These are phyloP conservation scores for Sciaenops ocellatus DNA, from an alignment of 2,797 vertebrate species.

Conservation along the genomic window DNA sequence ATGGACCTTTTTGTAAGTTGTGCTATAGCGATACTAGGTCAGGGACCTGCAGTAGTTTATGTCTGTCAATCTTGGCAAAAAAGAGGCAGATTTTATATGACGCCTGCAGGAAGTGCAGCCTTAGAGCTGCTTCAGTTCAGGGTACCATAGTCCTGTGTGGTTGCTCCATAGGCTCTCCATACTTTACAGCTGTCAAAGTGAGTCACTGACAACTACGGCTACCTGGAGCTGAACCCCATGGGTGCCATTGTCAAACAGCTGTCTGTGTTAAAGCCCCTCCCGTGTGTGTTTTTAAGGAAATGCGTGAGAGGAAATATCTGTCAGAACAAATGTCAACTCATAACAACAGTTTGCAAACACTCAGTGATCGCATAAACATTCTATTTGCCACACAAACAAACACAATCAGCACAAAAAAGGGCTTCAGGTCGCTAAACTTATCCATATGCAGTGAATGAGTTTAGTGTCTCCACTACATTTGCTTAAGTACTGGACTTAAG, in stretches of 20 bases:
- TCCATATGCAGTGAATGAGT: neutral
- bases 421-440: neutral
- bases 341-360: slow-evolving; percentile 30
- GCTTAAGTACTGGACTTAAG: neutral
- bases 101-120: slow-evolving; percentile 9
- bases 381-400: slow-evolving; percentile 20
- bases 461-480: neutral
- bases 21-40: neutral
- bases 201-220: slow-evolving; percentile 58
- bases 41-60: neutral
- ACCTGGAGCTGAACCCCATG: slow-evolving; percentile 55
- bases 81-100: neutral
- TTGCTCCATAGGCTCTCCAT: slow-evolving; percentile 16
- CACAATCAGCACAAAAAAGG: slow-evolving; percentile 13
- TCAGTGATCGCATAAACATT: neutral
- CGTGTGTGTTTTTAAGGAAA: neutral
- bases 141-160: neutral
- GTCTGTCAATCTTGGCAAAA: neutral
- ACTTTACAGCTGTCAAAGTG: slow-evolving; percentile 58
- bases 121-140: slow-evolving; percentile 20
- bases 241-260: slow-evolving; percentile 64
- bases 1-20: neutral
- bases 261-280: slow-evolving; percentile 37
- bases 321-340: slow-evolving; percentile 53
- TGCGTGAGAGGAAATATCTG: slow-evolving; percentile 18